Evolutionary conservation across 1,140 invertebrate species (phyloP).

Genomic region (Halesus radiatus): DNA sequence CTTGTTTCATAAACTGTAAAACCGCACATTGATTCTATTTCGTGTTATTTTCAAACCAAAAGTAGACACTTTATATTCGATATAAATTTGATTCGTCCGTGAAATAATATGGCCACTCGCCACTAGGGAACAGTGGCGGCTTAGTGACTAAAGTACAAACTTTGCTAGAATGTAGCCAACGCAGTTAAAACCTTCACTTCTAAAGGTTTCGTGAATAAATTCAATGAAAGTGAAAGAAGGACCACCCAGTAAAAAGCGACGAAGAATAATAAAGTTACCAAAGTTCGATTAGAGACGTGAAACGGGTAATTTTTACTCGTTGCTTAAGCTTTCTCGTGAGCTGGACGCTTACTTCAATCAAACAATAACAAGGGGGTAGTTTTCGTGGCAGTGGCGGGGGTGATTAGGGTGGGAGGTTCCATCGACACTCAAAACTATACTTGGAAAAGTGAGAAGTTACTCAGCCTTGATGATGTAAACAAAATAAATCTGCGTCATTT

Average conservation of each 20-base stretch:
- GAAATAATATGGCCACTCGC: too few species aligned
- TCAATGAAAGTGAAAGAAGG: neutral
- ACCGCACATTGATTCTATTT: too few species aligned
- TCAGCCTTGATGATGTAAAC: constrained; percentile 33
- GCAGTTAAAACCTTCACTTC: neutral
- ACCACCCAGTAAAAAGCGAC: neutral
- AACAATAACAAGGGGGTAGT: constrained; percentile 26
- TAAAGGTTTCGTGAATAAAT: neutral
- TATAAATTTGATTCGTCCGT: too few species aligned
- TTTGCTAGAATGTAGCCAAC: neutral
- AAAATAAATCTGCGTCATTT: constrained; percentile 15
- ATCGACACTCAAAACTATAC: constrained; percentile 7
- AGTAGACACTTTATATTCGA: too few species aligned
- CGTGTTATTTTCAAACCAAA: too few species aligned
- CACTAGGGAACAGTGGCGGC: too few species aligned
- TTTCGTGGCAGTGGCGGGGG: neutral
- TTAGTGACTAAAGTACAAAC: too few species aligned
- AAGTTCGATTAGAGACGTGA: neutral
- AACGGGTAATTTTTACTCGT: neutral
- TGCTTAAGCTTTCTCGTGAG: neutral
- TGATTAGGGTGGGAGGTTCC: neutral
- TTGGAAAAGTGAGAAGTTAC: constrained; percentile 15
- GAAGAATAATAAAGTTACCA: too few species aligned
- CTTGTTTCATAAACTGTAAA: too few species aligned
- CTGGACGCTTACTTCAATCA: neutral